Evolutionary conservation across 2,888 invertebrate species (phyloP).

Genomic region (Melanchra persicariae): DNA sequence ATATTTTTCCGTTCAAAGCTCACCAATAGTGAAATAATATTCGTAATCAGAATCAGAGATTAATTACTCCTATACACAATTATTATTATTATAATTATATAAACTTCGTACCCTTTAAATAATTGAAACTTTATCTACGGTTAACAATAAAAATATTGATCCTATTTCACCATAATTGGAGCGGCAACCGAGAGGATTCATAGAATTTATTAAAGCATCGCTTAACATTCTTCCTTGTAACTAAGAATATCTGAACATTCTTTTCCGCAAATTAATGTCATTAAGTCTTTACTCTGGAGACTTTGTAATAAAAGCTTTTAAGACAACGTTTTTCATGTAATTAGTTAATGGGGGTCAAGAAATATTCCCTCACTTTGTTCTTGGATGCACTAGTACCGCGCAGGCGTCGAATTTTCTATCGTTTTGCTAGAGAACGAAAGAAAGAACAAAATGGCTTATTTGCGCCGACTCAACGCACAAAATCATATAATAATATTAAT

Average conservation of each 20-base stretch:
- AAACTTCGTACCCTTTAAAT: too few species aligned
- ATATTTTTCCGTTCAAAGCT: too few species aligned
- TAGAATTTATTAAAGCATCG: neutral
- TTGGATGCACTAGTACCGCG: slow-evolving; percentile 18
- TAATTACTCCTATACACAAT: too few species aligned
- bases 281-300: slow-evolving; percentile 27
- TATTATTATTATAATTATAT: too few species aligned
- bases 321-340: slow-evolving; percentile 46
- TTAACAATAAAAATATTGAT: neutral
- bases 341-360: slow-evolving; percentile 37
- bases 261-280: slow-evolving; percentile 35
- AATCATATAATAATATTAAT: too few species aligned
- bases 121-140: too few species aligned
- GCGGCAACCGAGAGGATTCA: neutral
- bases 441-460: neutral
- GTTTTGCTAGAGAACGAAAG: neutral
- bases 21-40: too few species aligned
- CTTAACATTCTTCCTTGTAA: neutral
- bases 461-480: neutral
- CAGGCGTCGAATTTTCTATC: neutral
- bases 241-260: slow-evolving; percentile 7
- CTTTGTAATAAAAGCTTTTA: slow-evolving; percentile 52
- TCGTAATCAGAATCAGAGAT: too few species aligned
- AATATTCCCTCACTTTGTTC: slow-evolving; percentile 32
- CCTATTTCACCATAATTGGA: neutral